These are phyloP conservation scores for Emesis castigata DNA, from an alignment of 2,888 invertebrate genomes.

Conservation along the genomic window DNA sequence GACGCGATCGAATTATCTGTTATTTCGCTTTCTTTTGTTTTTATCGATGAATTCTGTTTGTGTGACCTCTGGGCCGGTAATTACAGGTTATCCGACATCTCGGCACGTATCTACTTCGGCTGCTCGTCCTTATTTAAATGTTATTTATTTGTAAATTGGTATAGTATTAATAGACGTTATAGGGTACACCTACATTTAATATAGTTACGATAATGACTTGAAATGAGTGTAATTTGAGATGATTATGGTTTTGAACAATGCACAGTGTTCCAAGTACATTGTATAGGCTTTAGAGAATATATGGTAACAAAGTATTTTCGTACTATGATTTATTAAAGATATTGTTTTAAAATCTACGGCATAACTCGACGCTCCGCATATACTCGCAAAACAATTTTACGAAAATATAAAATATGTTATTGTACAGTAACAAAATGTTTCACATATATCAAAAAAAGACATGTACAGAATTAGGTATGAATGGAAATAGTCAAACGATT, in stretches of 20 bases:
- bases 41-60: slow-evolving; percentile 80
- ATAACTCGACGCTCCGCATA: too few species aligned
- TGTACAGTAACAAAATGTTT: too few species aligned
- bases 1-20: slow-evolving; percentile 83
- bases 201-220: slow-evolving; percentile 82
- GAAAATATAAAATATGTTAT: too few species aligned
- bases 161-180: slow-evolving; percentile 84
- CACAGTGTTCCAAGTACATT: neutral
- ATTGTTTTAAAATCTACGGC: neutral
- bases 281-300: neutral
- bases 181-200: slow-evolving; percentile 86
- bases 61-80: slow-evolving; percentile 86
- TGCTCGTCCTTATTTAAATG: slow-evolving; percentile 82
- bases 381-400: too few species aligned
- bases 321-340: neutral
- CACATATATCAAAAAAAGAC: too few species aligned
- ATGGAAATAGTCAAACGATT: too few species aligned
- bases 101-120: slow-evolving; percentile 78
- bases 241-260: slow-evolving; percentile 1
- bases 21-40: slow-evolving; percentile 85
- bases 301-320: too few species aligned
- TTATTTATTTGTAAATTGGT: slow-evolving; percentile 86
- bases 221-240: slow-evolving; percentile 81
- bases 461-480: too few species aligned
- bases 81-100: slow-evolving; percentile 79